Evolutionary conservation across 2,888 invertebrate genomes (phyloP).

Genomic region (Cantharis lateralis): DNA sequence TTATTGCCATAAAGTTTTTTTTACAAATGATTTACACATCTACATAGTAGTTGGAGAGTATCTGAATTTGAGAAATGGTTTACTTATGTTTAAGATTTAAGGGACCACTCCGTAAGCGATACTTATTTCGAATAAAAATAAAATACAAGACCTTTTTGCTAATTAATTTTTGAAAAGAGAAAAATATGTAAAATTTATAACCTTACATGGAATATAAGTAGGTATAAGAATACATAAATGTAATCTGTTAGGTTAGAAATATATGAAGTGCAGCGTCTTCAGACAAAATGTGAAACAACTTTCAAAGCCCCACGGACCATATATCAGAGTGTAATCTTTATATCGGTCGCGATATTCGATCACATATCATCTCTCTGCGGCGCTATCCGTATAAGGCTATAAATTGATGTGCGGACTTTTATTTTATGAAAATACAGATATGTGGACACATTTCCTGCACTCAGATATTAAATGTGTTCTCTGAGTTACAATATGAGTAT

Average conservation of each 20-base stretch:
- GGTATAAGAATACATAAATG: slow-evolving; percentile 3
- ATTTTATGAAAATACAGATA: slow-evolving; percentile 50
- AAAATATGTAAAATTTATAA: not conserved
- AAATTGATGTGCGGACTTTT: slow-evolving; percentile 47
- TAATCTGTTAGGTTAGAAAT: slow-evolving; percentile 9
- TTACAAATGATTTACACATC: not conserved
- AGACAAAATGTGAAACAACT: slow-evolving; percentile 24
- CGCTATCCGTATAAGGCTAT: slow-evolving; percentile 35
- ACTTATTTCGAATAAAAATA: not conserved
- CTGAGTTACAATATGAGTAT: slow-evolving; percentile 46
- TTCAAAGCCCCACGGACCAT: slow-evolving; percentile 26
- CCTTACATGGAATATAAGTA: not conserved
- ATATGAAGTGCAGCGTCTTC: slow-evolving; percentile 24
- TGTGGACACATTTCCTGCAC: slow-evolving; percentile 46
- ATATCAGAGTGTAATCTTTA: slow-evolving; percentile 32
- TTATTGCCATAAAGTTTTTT: not conserved
- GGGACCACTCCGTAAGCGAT: not conserved
- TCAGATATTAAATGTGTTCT: slow-evolving; percentile 46
- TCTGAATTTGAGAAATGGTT: not conserved
- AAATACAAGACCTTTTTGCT: not conserved
- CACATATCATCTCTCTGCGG: slow-evolving; percentile 33
- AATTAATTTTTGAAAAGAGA: not conserved
- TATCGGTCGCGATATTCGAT: slow-evolving; percentile 31
- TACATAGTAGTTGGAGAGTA: not conserved
- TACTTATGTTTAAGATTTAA: not conserved